Evolutionary conservation across 1,140 invertebrate species (phyloP).

Genomic region (Drosophila ambigua): DNA sequence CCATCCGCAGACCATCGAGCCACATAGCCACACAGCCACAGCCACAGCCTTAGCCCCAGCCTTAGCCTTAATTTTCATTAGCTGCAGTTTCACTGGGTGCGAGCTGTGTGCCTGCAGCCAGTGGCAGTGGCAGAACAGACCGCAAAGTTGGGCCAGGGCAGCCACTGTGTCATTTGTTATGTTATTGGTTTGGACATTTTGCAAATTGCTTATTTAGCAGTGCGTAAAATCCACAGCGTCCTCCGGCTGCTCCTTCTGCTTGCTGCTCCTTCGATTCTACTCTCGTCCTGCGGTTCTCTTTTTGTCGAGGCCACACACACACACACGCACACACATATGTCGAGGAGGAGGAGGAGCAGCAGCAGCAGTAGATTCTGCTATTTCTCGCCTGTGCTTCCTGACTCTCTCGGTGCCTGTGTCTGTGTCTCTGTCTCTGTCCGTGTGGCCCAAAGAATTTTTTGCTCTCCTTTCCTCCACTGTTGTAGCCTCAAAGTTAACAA

Average conservation of each 20-base stretch:
- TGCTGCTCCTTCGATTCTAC: neutral
- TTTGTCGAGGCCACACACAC: slow-evolving; percentile 30
- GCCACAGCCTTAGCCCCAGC: slow-evolving; percentile 8
- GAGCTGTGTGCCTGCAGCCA: no score
- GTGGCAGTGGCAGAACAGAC: slow-evolving; percentile 28
- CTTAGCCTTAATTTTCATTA: slow-evolving; percentile 64
- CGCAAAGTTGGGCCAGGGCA: slow-evolving; percentile 41
- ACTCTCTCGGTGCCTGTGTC: neutral
- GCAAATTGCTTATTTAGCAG: slow-evolving; percentile 83
- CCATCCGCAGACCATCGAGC: no score
- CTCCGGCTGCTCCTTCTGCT: neutral
- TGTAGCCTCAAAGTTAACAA: slow-evolving; percentile 49
- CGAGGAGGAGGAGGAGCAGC: slow-evolving; percentile 24
- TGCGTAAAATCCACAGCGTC: slow-evolving; percentile 74
- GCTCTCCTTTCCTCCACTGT: slow-evolving; percentile 5
- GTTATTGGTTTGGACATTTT: slow-evolving; percentile 83
- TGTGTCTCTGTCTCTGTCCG: neutral
- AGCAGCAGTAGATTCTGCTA: slow-evolving; percentile 29
- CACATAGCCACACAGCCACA: no score
- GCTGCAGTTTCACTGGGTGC: slow-evolving; percentile 16
- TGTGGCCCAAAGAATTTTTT: slow-evolving; percentile 13
- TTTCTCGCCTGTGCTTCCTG: slow-evolving; percentile 20
- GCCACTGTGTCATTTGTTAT: slow-evolving; percentile 74
- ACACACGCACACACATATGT: slow-evolving; percentile 29
- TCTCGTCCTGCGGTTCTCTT: slow-evolving; percentile 14